A percentile compares a stretch with the other conserved stretches of the same genome.
phyloP scores from a whole-genome alignment of 2,113 vertebrate species.

The Lates calcarifer region DNA sequence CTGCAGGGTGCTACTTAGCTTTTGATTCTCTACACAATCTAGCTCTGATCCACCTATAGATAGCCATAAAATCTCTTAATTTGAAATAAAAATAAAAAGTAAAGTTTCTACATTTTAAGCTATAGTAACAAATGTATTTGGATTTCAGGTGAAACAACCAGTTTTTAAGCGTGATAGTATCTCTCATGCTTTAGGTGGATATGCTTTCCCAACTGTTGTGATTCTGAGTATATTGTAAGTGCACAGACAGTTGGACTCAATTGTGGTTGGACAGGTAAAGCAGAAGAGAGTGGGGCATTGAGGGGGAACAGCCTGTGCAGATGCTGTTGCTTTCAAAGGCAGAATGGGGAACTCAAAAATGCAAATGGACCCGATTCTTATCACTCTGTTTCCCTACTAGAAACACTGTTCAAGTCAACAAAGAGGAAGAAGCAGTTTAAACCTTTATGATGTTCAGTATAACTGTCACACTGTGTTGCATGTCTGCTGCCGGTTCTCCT shows the following conservation, averaged over 20 bases:
- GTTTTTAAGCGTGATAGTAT: not conserved
- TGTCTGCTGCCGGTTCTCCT: not conserved
- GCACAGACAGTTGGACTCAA: constrained; percentile 30
- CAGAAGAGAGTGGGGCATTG: constrained; percentile 64
- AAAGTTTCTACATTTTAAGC: not conserved
- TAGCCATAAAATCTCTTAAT: not conserved
- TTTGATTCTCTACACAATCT: constrained; percentile 3
- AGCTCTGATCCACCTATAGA: not conserved
- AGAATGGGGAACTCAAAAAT: constrained; percentile 83
- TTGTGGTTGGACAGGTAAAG: constrained; percentile 72
- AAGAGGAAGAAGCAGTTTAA: constrained; percentile 63
- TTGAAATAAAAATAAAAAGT: not conserved
- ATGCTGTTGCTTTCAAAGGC: constrained; percentile 65
- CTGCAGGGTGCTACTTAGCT: constrained; percentile 23
- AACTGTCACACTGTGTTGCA: constrained; percentile 21
- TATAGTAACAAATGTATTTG: not conserved
- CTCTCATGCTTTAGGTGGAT: not conserved
- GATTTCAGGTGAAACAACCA: constrained; percentile 26
- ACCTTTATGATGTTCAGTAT: constrained; percentile 29
- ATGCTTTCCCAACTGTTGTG: constrained; percentile 2
- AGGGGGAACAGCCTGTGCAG: constrained; percentile 54
- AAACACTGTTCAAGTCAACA: constrained; percentile 61
- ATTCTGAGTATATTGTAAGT: constrained; percentile 44
- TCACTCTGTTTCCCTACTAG: constrained; percentile 71
- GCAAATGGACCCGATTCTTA: constrained; percentile 77